Evolutionary conservation across 2,888 invertebrate species (phyloP), one percentile per base, ranked within the genome.

Genomic region (Scaptomyza flava): DNA sequence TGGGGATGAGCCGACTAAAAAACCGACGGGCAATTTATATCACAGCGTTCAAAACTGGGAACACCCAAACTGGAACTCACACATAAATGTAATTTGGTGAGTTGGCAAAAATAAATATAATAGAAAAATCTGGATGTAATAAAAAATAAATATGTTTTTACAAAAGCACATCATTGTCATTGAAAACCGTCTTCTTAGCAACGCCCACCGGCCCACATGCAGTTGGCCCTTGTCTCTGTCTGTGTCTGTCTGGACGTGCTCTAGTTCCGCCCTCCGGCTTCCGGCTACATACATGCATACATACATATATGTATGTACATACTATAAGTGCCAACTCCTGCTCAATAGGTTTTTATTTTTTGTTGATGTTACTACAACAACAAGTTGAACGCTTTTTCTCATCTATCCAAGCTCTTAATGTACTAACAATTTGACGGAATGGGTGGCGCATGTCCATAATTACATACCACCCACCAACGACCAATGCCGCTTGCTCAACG

Each of bases 251-350:
- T 83, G 82, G 84, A 79, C 78, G 77, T 68, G 89, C 89, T 88
- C 89, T 87, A 86, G 85, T 86, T 86, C 81, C 85, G 83, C 85
- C 85, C 81, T 81, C 84, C 53, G 87, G 70, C 81, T 88, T 86
- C 89, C 85, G 87, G 72, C 68, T 71, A 79, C 61, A 11, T 17
- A 31, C 20, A 42, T 17, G 30, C 46, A 27, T 31, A 31, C 30
- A 30, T 11, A 46, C 8, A 6, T 0, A 27, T n/a, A 27, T 7
- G 7, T 20, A 33, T 9, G 9, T 14, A 46, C 46, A 30, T 17
- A 17, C 17, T 17, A 17, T 1, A 17, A 17, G 17, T 17, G 82
- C 85, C 76, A 79, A 62, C 63, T 72, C 60, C 64, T 59, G 69
- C 64, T 68, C 60, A 17, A 45, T 53, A 43, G 64, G 56, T 71